phyloP scores from a whole-genome alignment of 2,797 vertebrate genomes.

The Cirrhinus molitorella region DNA sequence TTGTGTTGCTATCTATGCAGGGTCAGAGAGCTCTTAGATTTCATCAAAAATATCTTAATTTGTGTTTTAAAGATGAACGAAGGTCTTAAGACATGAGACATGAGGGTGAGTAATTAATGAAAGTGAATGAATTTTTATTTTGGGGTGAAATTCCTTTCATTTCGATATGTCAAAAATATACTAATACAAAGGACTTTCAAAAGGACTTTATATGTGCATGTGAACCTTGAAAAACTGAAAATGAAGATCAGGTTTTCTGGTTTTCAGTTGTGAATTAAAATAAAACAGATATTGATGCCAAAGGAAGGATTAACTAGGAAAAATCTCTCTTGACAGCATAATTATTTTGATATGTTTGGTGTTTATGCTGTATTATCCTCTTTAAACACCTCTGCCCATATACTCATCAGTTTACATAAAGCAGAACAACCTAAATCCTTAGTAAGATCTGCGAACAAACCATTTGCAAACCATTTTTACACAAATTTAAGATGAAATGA shows the following conservation, averaged over 20 bases:
- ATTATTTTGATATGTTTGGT: neutral
- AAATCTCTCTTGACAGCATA: neutral
- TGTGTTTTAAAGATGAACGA: too few species aligned
- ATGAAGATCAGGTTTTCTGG: neutral
- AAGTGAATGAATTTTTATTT: too few species aligned
- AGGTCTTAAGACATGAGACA: too few species aligned
- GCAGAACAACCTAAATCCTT: slow-evolving; percentile 60
- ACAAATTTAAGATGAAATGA: neutral
- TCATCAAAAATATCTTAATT: too few species aligned
- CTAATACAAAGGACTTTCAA: neutral
- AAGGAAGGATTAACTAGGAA: neutral
- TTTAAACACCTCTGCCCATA: slow-evolving; percentile 47
- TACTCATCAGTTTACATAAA: slow-evolving; percentile 64
- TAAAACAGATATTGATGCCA: neutral
- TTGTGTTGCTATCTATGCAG: too few species aligned
- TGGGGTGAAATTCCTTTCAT: too few species aligned
- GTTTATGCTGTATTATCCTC: neutral
- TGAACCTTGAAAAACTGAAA: neutral
- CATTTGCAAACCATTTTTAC: neutral
- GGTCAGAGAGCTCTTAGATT: too few species aligned
- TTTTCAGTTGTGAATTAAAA: neutral
- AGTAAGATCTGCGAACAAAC: neutral
- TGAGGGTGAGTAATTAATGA: too few species aligned
- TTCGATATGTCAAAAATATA: neutral
- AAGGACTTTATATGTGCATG: too few species aligned